These are phyloP conservation scores for Ambastaia sidthimunki DNA, from an alignment of 2,797 vertebrate genomes.

Conservation along the genomic window DNA sequence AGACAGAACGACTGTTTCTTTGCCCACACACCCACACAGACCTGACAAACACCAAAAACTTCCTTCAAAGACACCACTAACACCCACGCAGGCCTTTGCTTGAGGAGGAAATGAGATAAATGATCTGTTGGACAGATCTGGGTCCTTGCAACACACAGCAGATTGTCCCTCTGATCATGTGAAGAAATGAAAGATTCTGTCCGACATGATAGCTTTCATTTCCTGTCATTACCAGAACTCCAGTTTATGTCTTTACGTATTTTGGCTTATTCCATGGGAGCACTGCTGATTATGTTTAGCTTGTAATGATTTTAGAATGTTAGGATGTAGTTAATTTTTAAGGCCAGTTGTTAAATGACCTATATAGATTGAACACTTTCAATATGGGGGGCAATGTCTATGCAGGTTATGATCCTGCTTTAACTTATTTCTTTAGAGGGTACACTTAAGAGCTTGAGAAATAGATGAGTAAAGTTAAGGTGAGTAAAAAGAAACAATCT, in stretches of 20 bases:
- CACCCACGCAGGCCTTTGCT: conserved; percentile 16
- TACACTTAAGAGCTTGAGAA: too few relatives aligned
- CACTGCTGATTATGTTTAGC: too few relatives aligned
- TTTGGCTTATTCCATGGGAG: neutral
- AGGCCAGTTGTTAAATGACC: too few relatives aligned
- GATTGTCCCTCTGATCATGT: conserved; percentile 16
- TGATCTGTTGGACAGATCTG: conserved; percentile 15
- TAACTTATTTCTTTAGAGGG: too few relatives aligned
- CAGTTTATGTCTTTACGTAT: conserved; percentile 13
- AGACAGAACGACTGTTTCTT: conserved; percentile 43
- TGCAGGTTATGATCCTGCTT: too few relatives aligned
- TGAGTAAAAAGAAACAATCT: too few relatives aligned
- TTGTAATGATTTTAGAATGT: too few relatives aligned
- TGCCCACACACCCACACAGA: conserved; percentile 43
- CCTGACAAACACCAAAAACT: conserved; percentile 38
- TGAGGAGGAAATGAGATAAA: conserved; percentile 31
- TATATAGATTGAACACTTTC: too few relatives aligned
- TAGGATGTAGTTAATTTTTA: too few relatives aligned
- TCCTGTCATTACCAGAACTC: conserved; percentile 11
- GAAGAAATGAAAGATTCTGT: conserved; percentile 20
- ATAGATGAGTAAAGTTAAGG: too few relatives aligned
- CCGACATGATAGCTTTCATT: neutral
- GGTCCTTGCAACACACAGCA: conserved; percentile 21
- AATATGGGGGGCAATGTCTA: too few relatives aligned
- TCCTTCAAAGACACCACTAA: conserved; percentile 36